Conservation (phyloP, 2,888 invertebrate genomes). For the Ganaspis brasiliensis region DNA sequence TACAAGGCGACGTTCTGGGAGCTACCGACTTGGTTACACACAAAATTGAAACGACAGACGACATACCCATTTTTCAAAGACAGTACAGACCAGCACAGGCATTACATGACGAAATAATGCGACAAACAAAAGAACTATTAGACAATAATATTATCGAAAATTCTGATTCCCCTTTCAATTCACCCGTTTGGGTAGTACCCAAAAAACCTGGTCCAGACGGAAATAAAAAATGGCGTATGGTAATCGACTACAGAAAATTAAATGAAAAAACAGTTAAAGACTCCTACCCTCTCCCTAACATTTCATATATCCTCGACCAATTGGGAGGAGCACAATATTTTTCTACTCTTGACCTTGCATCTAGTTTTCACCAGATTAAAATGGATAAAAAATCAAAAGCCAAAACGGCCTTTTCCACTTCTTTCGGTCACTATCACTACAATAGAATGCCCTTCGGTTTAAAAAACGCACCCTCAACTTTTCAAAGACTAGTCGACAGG, state of each 20-base stretch:
- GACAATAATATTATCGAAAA: neutral
- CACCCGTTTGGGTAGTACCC: conserved; percentile 17
- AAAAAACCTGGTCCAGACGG: conserved; percentile 19
- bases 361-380: neutral
- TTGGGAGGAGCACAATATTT: neutral
- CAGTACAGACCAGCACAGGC: neutral
- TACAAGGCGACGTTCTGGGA: neutral
- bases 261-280: conserved; percentile 39
- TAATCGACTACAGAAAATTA: conserved; percentile 6
- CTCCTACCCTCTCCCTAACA: conserved; percentile 33
- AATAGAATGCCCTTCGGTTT: neutral
- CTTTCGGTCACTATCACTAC: neutral
- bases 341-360: no score
- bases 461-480: neutral
- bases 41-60: neutral
- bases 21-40: neutral
- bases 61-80: neutral
- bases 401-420: neutral
- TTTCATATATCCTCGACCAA: conserved; percentile 14
- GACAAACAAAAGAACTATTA: neutral
- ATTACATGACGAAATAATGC: neutral
- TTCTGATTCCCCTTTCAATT: conserved; percentile 6
- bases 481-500: neutral
- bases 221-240: neutral
- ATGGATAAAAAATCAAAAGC: neutral